Evolutionary conservation across 2,113 vertebrate genomes (phyloP).

Genomic region (Cricetomys ansorgei): DNA sequence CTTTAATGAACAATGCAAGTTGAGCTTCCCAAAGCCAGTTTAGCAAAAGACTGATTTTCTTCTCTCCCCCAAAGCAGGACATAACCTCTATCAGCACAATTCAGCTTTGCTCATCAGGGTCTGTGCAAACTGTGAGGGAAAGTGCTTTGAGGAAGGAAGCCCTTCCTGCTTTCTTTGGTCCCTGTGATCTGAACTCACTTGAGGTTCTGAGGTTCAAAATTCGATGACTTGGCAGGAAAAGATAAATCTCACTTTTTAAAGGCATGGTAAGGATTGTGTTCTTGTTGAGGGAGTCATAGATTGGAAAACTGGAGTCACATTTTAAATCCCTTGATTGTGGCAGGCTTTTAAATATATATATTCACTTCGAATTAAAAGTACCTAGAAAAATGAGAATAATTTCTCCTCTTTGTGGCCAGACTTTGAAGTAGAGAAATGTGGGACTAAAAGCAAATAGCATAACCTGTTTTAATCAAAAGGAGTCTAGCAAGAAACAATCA

Average conservation of each 20-base stretch:
- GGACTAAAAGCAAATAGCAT: conserved; percentile 90
- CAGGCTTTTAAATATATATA: conserved; percentile 83
- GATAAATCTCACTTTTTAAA: conserved; percentile 85
- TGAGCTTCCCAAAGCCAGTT: conserved; percentile 59
- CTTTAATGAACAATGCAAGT: conserved; percentile 54
- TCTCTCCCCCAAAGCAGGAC: conserved; percentile 62
- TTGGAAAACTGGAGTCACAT: conserved; percentile 82
- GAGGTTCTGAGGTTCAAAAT: conserved; percentile 86
- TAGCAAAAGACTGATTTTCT: conserved; percentile 69
- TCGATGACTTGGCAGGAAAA: conserved; percentile 86
- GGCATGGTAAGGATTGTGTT: conserved; percentile 84
- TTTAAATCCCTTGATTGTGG: conserved; percentile 84
- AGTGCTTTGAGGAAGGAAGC: conserved; percentile 75
- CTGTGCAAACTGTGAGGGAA: conserved; percentile 81
- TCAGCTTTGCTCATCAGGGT: conserved; percentile 70
- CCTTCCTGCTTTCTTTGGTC: conserved; percentile 73
- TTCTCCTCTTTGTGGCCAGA: conserved; percentile 83
- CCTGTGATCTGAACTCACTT: conserved; percentile 82
- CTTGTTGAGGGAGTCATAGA: conserved; percentile 83
- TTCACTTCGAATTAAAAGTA: conserved; percentile 85
- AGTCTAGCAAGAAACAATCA: conserved; percentile 93
- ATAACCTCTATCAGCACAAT: conserved; percentile 63
- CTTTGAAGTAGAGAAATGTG: conserved; percentile 88
- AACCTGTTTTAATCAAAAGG: conserved; percentile 92
- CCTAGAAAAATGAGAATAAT: conserved; percentile 86